These are phyloP conservation scores for Diachrysia chrysitis DNA, from an alignment of 2,888 invertebrate genomes.

Conservation along the genomic window DNA sequence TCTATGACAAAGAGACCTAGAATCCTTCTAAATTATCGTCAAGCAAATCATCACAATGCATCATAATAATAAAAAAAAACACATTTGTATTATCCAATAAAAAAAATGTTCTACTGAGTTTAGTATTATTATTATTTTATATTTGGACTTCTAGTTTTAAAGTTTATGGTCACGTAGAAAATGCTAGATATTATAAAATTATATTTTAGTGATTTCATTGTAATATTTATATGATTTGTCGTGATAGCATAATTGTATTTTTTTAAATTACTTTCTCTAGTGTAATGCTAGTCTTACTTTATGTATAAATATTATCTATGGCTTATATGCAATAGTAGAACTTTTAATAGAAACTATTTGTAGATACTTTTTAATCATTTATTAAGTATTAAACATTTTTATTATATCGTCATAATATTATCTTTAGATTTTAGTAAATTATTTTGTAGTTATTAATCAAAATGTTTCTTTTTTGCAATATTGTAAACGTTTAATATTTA, in stretches of 20 bases:
- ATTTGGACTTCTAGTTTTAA: constrained; percentile 10
- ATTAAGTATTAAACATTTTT: constrained; percentile 18
- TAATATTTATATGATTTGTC: constrained; percentile 19
- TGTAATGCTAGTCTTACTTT: constrained; percentile 58
- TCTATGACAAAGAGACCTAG: not conserved
- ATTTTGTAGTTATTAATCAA: constrained; percentile 36
- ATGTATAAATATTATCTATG: constrained; percentile 30
- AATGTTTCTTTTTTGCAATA: constrained; percentile 27
- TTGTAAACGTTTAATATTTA: constrained; percentile 31
- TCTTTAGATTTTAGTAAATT: constrained; percentile 48
- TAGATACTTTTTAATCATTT: constrained; percentile 24
- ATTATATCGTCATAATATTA: constrained; percentile 42
- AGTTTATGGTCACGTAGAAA: constrained; percentile 30
- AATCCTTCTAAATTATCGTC: not conserved
- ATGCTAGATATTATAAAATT: constrained; percentile 38
- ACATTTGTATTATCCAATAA: constrained; percentile 12
- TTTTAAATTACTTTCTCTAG: constrained; percentile 40
- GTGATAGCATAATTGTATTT: constrained; percentile 51
- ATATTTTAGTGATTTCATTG: not conserved
- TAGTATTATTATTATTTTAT: constrained; percentile 43
- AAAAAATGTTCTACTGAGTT: constrained; percentile 29
- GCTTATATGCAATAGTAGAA: constrained; percentile 40
- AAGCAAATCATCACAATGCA: constrained; percentile 33
- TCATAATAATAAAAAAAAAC: constrained; percentile 31
- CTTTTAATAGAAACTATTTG: constrained; percentile 15